phyloP scores from a whole-genome alignment of 2,888 invertebrate species.

The Cephus spinipes region DNA sequence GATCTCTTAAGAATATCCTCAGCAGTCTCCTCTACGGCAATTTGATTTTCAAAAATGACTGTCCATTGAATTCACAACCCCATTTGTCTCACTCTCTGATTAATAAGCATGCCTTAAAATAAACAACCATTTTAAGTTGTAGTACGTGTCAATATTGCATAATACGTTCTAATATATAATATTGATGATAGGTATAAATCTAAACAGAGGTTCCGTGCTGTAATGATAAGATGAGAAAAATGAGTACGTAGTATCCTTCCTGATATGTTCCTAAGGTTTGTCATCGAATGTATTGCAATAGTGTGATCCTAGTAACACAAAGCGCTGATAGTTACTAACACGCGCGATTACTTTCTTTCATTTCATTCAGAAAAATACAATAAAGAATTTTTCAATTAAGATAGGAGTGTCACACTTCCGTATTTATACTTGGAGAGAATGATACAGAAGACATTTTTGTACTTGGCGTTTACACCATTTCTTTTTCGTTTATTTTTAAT shows the following conservation, averaged over 20 bases:
- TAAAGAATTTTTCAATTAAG: constrained; percentile 18
- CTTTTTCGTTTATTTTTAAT: constrained; percentile 23
- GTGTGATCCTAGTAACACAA: constrained; percentile 19
- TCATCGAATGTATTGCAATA: not conserved
- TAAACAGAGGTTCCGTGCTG: not conserved
- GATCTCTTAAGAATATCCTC: not conserved
- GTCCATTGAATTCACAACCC: not conserved
- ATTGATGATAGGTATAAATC: not conserved
- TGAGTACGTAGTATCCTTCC: constrained; percentile 3
- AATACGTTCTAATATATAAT: not conserved
- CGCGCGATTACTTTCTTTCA: constrained; percentile 38
- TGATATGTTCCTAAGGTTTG: constrained; percentile 52
- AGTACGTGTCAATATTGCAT: constrained; percentile 30
- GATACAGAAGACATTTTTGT: constrained; percentile 42
- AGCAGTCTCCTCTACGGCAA: not conserved
- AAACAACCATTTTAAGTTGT: constrained; percentile 19
- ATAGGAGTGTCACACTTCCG: constrained; percentile 24
- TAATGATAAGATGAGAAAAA: not conserved
- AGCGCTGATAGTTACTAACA: constrained; percentile 40
- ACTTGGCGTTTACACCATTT: constrained; percentile 50
- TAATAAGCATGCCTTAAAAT: not conserved
- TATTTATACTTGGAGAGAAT: constrained; percentile 27
- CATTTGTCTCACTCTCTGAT: not conserved
- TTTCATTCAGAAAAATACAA: not conserved
- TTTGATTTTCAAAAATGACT: not conserved